Evolutionary conservation across 2,113 vertebrate species (phyloP).

Genomic region (Acrocephalus kingi): DNA sequence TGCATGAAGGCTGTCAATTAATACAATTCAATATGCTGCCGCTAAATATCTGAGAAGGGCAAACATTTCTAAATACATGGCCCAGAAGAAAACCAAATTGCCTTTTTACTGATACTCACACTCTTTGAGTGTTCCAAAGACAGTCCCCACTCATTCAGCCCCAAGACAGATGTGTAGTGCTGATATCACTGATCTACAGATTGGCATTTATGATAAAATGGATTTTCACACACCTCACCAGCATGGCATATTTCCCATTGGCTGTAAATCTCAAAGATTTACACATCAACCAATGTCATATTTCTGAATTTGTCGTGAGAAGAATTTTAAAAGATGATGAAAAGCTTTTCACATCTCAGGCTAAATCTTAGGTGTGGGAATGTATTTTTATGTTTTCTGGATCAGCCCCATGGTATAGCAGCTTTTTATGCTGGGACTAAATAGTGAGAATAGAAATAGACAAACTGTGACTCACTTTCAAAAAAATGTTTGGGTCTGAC

Average conservation of each 20-base stretch:
- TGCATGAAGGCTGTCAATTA: background rate
- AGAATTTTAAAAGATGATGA: background rate
- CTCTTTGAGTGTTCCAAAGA: background rate
- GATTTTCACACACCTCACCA: background rate
- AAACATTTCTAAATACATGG: background rate
- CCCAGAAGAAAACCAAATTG: background rate
- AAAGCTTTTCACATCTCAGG: background rate
- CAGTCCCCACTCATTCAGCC: background rate
- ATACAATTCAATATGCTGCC: background rate
- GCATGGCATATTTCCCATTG: background rate
- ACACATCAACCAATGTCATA: background rate
- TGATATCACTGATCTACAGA: background rate
- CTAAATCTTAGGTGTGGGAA: background rate
- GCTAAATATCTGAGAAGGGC: background rate
- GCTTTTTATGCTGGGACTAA: background rate
- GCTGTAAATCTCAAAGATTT: background rate
- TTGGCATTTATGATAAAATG: background rate
- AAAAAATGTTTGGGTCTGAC: background rate
- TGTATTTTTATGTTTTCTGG: conserved; percentile 1
- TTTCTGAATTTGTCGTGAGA: background rate
- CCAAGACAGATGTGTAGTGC: background rate
- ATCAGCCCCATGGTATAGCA: background rate
- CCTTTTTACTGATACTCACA: background rate
- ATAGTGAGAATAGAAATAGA: background rate
- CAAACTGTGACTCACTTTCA: background rate